Base-by-base conservation (phyloP, 2,797 vertebrate species). In the Manis javanica region DNA sequence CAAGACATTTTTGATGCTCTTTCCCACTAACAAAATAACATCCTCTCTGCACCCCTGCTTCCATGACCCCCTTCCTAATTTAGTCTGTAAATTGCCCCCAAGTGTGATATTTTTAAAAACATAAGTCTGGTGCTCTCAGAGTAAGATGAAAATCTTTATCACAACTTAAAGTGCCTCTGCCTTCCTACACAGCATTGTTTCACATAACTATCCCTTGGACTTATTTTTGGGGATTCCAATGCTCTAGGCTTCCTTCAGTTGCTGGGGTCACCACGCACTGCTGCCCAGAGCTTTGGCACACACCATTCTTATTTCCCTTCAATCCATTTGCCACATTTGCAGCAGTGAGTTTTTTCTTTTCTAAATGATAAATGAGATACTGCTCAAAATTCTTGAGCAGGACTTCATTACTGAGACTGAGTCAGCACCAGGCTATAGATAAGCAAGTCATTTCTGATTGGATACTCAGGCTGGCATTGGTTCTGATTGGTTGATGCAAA, bases 271-370 rank as follows among this genome's bases (percentile, higher is more conserved):
- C 37, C 2, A 0, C 31, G 0, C 16, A 10, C 0, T 26, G 64
- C 79, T 3, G 9, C 7, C 49, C n/a, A 68, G 29, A 4, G 8
- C 4, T 49, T 81, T 72, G 37, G 11, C 42, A 57, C 23, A 34
- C 0, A 39, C 15, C 15, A 31, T 39, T 79, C 23, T 49, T 77
- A 19, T 34, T 49, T 69, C n/a, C 71, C 29, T 87, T 26, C 42
- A 34, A 24, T 29, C 2, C 39, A 10, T 39, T 81, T 61, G n/a
- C 49, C 57, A 46, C 24, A 23, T 85, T 85, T 69, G 68, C 68
- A 83, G n/a, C 71, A 74, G 37, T 46, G 37, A 72, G 46, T 37
- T 18, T 75, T 55, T 82, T 91, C n/a, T 90, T 57, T 37, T 29
- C 71, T 63, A 46, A 74, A 21, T 71, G 24, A 69, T 63, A 26